Evolutionary conservation across 2,113 vertebrate genomes (phyloP).

Genomic region (Centropus unirufus): DNA sequence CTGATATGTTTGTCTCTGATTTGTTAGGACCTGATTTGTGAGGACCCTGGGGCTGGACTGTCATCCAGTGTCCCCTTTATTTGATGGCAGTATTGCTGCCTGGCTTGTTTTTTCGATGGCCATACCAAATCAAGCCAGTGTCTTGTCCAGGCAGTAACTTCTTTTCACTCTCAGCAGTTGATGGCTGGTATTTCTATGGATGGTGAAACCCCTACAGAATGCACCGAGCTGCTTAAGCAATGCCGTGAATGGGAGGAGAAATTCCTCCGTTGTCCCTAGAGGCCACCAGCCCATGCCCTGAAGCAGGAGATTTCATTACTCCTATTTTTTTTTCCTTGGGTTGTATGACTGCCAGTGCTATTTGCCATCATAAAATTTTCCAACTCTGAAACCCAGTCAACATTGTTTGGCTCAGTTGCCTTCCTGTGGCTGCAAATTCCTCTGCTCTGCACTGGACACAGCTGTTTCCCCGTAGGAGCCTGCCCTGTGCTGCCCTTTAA

Average conservation of each 20-base stretch:
- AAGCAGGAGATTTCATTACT: constrained; percentile 28
- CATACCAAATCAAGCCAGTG: neutral
- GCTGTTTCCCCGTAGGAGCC: neutral
- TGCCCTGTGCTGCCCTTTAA: neutral
- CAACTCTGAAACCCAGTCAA: neutral
- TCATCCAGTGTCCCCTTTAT: neutral
- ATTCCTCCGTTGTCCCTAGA: constrained; percentile 27
- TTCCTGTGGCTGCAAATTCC: constrained; percentile 29
- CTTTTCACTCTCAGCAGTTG: neutral
- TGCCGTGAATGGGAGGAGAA: neutral
- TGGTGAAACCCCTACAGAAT: constrained; percentile 32
- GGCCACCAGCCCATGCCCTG: constrained; percentile 14
- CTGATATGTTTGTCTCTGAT: neutral
- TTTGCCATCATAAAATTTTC: constrained; percentile 55
- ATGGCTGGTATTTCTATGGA: neutral
- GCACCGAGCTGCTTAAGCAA: constrained; percentile 27
- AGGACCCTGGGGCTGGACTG: neutral
- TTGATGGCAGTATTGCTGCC: neutral
- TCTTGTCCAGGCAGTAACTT: neutral
- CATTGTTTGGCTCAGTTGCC: neutral
- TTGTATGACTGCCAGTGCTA: neutral
- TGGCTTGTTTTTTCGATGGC: neutral
- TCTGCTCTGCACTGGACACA: neutral
- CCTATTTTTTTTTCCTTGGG: neutral
- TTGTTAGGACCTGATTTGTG: neutral